phyloP scores from a whole-genome alignment of 2,888 invertebrate species.

The Chaetoderma sp. region DNA sequence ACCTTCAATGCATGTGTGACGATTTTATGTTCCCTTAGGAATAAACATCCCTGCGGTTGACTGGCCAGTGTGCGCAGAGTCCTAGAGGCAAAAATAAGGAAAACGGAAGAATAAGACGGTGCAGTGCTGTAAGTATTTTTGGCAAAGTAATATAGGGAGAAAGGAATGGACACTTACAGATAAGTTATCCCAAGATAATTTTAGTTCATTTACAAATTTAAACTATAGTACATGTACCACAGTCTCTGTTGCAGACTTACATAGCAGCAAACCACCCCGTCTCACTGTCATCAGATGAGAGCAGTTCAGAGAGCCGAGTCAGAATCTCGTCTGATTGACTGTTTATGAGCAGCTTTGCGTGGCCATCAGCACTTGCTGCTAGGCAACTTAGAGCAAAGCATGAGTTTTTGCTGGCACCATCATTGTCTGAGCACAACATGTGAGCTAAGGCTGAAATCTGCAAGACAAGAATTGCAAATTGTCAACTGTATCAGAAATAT shows the following conservation, averaged over 20 bases:
- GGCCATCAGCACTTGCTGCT: slow-evolving; percentile 64
- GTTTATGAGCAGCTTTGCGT: slow-evolving; percentile 58
- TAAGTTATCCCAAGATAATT: too few species aligned
- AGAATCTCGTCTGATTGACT: slow-evolving; percentile 60
- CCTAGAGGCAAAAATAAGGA: slow-evolving; percentile 44
- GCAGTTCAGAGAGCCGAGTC: slow-evolving; percentile 52
- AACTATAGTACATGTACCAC: too few species aligned
- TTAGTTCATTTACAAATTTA: too few species aligned
- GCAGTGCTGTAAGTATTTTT: too few species aligned
- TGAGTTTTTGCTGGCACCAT: slow-evolving; percentile 68
- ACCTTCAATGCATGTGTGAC: slow-evolving; percentile 61
- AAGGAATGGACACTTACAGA: too few species aligned
- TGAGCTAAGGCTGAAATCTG: slow-evolving; percentile 63
- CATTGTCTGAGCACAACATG: slow-evolving; percentile 65
- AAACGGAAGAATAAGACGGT: too few species aligned
- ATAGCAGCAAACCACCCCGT: slow-evolving; percentile 69
- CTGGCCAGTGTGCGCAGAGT: slow-evolving; percentile 65
- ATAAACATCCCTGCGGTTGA: slow-evolving; percentile 65
- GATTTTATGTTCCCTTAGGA: slow-evolving; percentile 54
- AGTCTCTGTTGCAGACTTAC: too few species aligned
- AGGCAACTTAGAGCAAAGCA: slow-evolving; percentile 70
- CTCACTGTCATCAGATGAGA: slow-evolving; percentile 62
- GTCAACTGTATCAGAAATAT: not conserved
- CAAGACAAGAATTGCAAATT: slow-evolving; percentile 22
- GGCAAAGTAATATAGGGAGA: too few species aligned